phyloP scores from a whole-genome alignment of 2,113 vertebrate genomes.

The Ammodytes dubius region DNA sequence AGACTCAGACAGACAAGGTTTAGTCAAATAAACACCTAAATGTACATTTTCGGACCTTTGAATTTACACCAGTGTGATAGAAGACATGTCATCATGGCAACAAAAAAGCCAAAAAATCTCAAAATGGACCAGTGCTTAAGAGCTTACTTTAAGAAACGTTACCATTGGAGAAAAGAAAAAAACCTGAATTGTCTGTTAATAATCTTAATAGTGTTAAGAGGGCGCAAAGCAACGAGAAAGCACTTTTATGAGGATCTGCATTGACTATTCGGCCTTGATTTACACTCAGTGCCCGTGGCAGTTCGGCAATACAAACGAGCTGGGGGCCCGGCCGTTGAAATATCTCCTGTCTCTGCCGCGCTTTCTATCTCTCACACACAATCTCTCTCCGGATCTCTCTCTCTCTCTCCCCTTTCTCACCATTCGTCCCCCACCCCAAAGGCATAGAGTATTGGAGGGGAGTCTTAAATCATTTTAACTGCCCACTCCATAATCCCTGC shows the following conservation, averaged over 20 bases:
- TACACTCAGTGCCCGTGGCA: slow-evolving; percentile 22
- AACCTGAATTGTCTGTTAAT: background rate
- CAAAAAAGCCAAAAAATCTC: too few relatives aligned
- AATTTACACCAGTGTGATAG: too few relatives aligned
- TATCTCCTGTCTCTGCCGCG: slow-evolving; percentile 35
- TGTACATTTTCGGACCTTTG: too few relatives aligned
- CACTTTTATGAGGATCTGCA: background rate
- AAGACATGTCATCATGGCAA: too few relatives aligned
- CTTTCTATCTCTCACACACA: slow-evolving; percentile 31
- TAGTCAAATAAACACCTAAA: too few relatives aligned
- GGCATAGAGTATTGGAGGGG: slow-evolving; percentile 62
- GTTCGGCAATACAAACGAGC: slow-evolving; percentile 46
- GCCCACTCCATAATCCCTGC: slow-evolving; percentile 77
- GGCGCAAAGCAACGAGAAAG: background rate
- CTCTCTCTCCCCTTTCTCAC: slow-evolving; percentile 52
- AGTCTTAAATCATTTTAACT: slow-evolving; percentile 81
- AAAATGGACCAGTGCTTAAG: too few relatives aligned
- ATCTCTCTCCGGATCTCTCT: slow-evolving; percentile 26
- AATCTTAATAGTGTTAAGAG: background rate
- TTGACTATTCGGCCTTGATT: slow-evolving; percentile 35
- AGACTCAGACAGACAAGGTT: too few relatives aligned
- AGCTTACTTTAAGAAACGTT: background rate
- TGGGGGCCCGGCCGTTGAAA: slow-evolving; percentile 30
- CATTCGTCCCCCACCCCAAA: slow-evolving; percentile 57
- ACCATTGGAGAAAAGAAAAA: background rate